Conservation (phyloP, 2,888 invertebrate species). For the Platynereis dumerilii region DNA sequence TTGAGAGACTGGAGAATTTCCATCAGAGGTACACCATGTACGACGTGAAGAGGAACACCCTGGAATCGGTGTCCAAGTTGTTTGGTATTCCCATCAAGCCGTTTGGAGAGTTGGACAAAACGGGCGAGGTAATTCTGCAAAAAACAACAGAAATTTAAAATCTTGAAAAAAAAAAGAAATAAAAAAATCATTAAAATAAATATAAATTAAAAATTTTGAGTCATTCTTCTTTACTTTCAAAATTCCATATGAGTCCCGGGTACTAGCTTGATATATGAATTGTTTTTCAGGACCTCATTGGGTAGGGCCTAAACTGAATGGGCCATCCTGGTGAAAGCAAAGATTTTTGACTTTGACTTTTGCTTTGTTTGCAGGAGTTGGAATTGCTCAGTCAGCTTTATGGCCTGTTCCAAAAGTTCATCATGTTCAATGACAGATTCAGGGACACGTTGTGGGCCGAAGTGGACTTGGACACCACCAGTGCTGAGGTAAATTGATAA, state of each 20-base stretch:
- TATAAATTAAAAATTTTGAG: no score
- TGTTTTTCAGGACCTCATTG: no score
- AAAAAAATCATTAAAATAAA: no score
- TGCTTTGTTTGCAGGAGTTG: conserved; percentile 48
- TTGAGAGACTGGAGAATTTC: conserved; percentile 58
- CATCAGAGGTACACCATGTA: conserved; percentile 57
- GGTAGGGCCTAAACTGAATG: no score
- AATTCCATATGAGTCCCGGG: no score
- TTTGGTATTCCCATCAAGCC: conserved; percentile 62
- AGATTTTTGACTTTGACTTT: not conserved
- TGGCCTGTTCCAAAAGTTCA: conserved; percentile 63
- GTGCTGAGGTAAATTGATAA: conserved; percentile 48
- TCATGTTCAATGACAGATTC: conserved; percentile 59
- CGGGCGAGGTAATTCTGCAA: conserved; percentile 55
- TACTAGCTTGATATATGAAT: no score
- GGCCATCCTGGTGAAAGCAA: not conserved
- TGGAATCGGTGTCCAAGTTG: conserved; percentile 63
- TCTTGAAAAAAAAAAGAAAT: no score
- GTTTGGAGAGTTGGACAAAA: conserved; percentile 62
- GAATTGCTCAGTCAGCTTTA: conserved; percentile 61
- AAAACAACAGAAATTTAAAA: no score
- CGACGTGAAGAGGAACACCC: conserved; percentile 59
- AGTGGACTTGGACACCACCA: conserved; percentile 58
- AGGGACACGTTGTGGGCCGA: conserved; percentile 62
- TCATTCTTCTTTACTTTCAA: no score